Evolutionary conservation across 2,888 invertebrate species (phyloP), one percentile per base, ranked within the genome.

Genomic region (Folsomia candida): DNA sequence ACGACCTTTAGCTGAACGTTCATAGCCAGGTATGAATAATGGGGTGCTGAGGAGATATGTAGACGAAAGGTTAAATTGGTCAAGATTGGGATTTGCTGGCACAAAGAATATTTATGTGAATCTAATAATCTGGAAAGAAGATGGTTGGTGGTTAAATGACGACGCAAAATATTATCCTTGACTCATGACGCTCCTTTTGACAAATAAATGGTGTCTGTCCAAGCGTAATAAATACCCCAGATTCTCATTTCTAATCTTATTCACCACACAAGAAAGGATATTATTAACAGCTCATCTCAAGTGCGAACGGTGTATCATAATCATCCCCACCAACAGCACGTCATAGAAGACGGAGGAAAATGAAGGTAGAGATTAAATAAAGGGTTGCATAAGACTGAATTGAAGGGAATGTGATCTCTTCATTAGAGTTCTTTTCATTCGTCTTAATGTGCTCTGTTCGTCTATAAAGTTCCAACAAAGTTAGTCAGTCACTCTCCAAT

Each of bases 401-500:
- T 64, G 64, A 64, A 64, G 64, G 29, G 37, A 37, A 64, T 71
- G 71, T 73, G 76, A 76, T 76, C 76, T 76, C 76, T 76, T 76
- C 76, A 76, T 76, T 76, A 76, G 73, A 68, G 69, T 67, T 68
- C 70, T 65, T 75, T 73, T 73, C 71, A 59, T 29, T 18, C 27
- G 27, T 18, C 27, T 60, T 54, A 54, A 54, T 54, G n/a, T 54
- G 22, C 37, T 37, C 14, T 14, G 14, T 37, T 37, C 37, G 37
- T n/a, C n/a, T n/a, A n/a, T 37, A 37, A 37, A 14, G 4, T 37
- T 9, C 37, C 37, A 14, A 37, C n/a, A n/a, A n/a, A n/a, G n/a
- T n/a, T n/a, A n/a, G n/a, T n/a, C n/a, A n/a, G n/a, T n/a, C n/a
- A n/a, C n/a, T n/a, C n/a, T n/a, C n/a, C n/a, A n/a, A n/a, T n/a